phyloP scores from a whole-genome alignment of 2,113 vertebrate genomes.

The Clarias gariepinus region DNA sequence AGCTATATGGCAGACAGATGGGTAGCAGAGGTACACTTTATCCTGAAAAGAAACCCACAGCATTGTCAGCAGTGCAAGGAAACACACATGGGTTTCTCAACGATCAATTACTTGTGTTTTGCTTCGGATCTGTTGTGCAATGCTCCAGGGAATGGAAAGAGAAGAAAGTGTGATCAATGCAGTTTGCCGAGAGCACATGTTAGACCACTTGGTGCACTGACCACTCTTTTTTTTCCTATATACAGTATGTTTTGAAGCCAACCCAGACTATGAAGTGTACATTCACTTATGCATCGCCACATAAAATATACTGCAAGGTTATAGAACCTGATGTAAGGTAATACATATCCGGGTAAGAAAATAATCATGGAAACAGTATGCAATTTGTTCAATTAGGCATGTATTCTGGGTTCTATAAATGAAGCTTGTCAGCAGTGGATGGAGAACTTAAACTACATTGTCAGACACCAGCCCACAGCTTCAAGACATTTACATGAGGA shows the following conservation, averaged over 20 bases:
- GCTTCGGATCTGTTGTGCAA: conserved; percentile 68
- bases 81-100: conserved; percentile 60
- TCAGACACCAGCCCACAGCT: conserved; percentile 41
- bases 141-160: conserved; percentile 59
- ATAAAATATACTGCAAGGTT: background rate
- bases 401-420: conserved; percentile 49
- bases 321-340: background rate
- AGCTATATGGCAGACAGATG: conserved; percentile 23
- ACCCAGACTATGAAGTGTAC: background rate
- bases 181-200: conserved; percentile 60
- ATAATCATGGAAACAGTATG: conserved; percentile 37
- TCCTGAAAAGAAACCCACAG: conserved; percentile 41
- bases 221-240: conserved; percentile 25
- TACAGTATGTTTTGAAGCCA: conserved; percentile 38
- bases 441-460: conserved; percentile 50
- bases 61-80: conserved; percentile 56
- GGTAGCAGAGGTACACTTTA: conserved; percentile 24
- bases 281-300: background rate
- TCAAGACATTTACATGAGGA: conserved; percentile 15
- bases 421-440: conserved; percentile 45
- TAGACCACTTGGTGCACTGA: conserved; percentile 48
- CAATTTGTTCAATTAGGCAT: conserved; percentile 51
- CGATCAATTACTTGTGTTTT: conserved; percentile 74
- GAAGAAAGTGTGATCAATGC: conserved; percentile 66
- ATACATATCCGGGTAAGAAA: background rate